Base-by-base conservation (phyloP, 2,113 vertebrate species). In the Bostrychus sinensis region DNA sequence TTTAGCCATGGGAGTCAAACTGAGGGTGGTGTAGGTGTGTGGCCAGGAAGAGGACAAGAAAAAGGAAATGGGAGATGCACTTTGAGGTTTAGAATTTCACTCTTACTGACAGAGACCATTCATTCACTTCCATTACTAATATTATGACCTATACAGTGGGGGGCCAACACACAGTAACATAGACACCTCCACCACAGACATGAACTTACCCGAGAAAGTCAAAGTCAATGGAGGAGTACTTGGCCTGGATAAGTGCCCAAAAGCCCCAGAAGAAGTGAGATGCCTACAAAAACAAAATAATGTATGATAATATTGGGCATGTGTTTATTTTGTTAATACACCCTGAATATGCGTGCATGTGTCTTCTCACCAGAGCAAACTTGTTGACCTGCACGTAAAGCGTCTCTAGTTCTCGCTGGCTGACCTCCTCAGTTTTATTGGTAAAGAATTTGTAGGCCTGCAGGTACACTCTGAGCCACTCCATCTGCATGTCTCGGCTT, bases 241-340 rank as follows among this genome's bases (percentile, higher is more conserved):
- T 96, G 60, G 93, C 93, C 88, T 99, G 97, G 89, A 99, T 96
- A 41, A 99, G 93, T 0, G 95, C 95, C 97, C 97, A 99, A 86
- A 96, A 96, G 0, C 93, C 97, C 97, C 97, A 99, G 66, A 99
- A 93, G 89, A 97, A 97, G 85, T 99, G 97, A 34, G 97, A 99
- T 0, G 95, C 96, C 97, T 99, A 66, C n/a, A 66, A 48, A 77
- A 23, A 75, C n/a, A 6, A 72, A 25, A 66, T 22, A 58, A 30
- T 6, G 22, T 37, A 17, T 59, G 26, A 41, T 30, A 38, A 0
- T 2, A 8, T 30, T 1, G 48, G 41, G 46, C 41, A 59, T 23
- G 17, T 41, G 45, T 25, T n/a, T 34, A 58, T 56, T 38, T 41
- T 42, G 16, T n/a, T 1, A 20, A 6, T 1, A 20, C 16, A 43